Conservation (phyloP, 2,797 vertebrate species). For the Distichodus sexfasciatus region DNA sequence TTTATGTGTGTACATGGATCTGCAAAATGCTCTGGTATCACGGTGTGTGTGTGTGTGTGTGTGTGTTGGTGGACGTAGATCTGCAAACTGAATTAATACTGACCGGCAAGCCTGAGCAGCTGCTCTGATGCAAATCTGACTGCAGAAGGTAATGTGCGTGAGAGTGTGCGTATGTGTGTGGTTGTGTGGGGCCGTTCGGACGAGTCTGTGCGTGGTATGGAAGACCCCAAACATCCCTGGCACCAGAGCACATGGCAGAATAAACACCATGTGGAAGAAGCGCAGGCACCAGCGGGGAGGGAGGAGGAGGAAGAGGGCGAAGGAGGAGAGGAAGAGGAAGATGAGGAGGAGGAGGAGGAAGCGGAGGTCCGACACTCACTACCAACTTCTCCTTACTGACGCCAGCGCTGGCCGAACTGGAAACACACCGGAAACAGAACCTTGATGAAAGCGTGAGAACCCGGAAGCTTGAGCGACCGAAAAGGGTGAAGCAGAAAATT, state of each 20-base stretch:
- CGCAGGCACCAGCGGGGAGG: slow-evolving; percentile 33
- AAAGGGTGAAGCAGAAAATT: slow-evolving; percentile 73
- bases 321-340: too few relatives aligned
- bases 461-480: slow-evolving; percentile 12
- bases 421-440: too few relatives aligned
- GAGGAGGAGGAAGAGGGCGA: too few relatives aligned
- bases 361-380: slow-evolving; percentile 72
- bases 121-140: slow-evolving; percentile 25
- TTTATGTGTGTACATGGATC: slow-evolving; percentile 23
- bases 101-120: slow-evolving; percentile 26
- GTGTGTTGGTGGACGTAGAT: slow-evolving; percentile 17
- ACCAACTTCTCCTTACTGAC: slow-evolving; percentile 78
- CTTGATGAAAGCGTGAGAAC: too few relatives aligned
- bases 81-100: slow-evolving; percentile 28
- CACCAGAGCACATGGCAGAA: slow-evolving; percentile 21
- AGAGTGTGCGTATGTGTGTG: slow-evolving; percentile 1
- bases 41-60: slow-evolving; percentile 33
- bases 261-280: slow-evolving; percentile 41
- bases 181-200: slow-evolving; percentile 11
- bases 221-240: slow-evolving; percentile 52
- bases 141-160: background rate
- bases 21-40: too few relatives aligned
- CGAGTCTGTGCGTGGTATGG: slow-evolving; percentile 42
- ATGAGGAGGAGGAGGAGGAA: background rate
- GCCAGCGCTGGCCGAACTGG: slow-evolving; percentile 22